phyloP scores from a whole-genome alignment of 2,888 invertebrate species.

The Esperia sulphurella region DNA sequence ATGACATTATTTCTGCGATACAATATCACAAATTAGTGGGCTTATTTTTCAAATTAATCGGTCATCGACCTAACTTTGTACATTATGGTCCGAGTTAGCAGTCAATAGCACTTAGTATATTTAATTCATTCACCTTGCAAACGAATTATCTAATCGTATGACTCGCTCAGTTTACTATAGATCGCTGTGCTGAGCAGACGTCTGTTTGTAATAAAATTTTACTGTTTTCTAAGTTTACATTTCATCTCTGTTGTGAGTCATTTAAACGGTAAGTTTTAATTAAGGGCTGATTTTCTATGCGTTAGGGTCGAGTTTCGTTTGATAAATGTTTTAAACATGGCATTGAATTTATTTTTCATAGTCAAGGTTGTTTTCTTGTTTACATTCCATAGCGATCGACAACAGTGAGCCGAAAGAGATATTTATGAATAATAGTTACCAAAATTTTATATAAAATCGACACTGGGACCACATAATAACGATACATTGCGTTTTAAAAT shows the following conservation, averaged over 20 bases:
- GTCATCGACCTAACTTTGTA: not conserved
- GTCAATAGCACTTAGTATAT: not conserved
- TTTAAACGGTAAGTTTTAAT: not conserved
- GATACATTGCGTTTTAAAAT: too few relatives aligned
- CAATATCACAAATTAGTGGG: too few relatives aligned
- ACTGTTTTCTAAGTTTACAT: too few relatives aligned
- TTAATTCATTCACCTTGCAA: not conserved
- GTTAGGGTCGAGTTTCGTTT: not conserved
- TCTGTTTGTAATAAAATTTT: too few relatives aligned
- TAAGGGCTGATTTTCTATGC: too few relatives aligned
- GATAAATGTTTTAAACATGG: not conserved
- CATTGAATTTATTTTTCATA: not conserved
- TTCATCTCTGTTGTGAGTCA: too few relatives aligned
- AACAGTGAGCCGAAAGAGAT: not conserved
- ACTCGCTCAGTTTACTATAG: not conserved
- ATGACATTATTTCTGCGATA: too few relatives aligned
- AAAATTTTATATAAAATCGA: too few relatives aligned
- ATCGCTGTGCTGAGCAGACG: not conserved
- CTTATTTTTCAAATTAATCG: not conserved
- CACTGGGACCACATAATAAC: too few relatives aligned
- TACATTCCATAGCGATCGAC: not conserved
- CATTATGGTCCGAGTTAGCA: not conserved
- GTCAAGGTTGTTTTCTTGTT: not conserved
- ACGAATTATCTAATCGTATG: not conserved
- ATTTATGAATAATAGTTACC: too few relatives aligned